Evolutionary conservation across 2,888 invertebrate species (phyloP).

Genomic region (Amphipoea lucens): DNA sequence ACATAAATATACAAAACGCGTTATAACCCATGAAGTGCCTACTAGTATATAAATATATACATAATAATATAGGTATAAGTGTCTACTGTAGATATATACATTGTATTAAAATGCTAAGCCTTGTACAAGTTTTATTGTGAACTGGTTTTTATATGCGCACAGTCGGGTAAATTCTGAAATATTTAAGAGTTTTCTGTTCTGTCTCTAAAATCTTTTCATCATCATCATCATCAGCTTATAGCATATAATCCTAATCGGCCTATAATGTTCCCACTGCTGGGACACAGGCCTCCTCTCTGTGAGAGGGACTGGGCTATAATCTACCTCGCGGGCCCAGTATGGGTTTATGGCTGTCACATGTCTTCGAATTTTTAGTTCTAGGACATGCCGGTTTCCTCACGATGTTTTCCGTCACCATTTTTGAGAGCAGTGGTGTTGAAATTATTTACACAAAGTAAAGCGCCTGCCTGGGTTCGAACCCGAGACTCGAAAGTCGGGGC

Average conservation of each 20-base stretch:
- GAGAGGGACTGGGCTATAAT: neutral
- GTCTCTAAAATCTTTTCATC: neutral
- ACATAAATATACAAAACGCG: constrained; percentile 60
- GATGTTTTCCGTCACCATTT: neutral
- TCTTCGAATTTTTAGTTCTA: neutral
- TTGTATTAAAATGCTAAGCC: constrained; percentile 60
- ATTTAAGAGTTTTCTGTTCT: neutral
- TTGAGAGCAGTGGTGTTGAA: neutral
- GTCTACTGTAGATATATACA: constrained; percentile 67
- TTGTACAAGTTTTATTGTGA: constrained; percentile 17
- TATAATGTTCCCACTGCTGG: neutral
- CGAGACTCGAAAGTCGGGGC: neutral
- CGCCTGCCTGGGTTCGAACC: neutral
- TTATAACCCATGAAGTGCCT: constrained; percentile 81
- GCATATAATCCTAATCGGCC: neutral
- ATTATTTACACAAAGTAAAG: neutral
- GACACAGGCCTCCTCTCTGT: neutral
- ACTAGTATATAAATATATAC: constrained; percentile 77
- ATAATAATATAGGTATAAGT: constrained; percentile 69
- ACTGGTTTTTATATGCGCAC: constrained; percentile 4
- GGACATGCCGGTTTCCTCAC: neutral
- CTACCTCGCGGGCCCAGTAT: neutral
- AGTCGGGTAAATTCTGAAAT: neutral
- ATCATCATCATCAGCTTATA: neutral
- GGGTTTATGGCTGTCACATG: neutral